Evolutionary conservation across 1,140 invertebrate species (phyloP), one percentile per base, ranked within the genome.

Genomic region (Neodiprion fabricii): DNA sequence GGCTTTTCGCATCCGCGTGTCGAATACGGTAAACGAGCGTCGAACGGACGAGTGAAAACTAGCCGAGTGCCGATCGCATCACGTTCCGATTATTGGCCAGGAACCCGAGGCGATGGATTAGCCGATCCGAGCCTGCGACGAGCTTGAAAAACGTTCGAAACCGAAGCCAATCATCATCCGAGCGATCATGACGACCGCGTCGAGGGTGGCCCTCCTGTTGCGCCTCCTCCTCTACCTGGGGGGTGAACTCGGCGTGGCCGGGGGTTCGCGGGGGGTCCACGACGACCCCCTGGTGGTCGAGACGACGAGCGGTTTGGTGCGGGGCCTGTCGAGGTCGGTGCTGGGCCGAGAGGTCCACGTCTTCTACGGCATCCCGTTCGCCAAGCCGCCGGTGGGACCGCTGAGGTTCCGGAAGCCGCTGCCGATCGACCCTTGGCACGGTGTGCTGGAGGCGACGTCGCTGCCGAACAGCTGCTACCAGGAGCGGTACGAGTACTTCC

Each of bases 301-400:
- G 83, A 97, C 95, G 0, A 93, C 91, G 48, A 95, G 90, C 73
- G 96, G 96, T 0, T 89, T 93, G 23, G 92, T 97, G 49, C 92
- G 94, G 50, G 96, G 96, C 7, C 91, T 92, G 74, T 91, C 92
- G 9, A 93, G 94, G 76, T 93, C 90, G 47, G 94, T 95, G 50
- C 88, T 95, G 75, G 94, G 94, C 9, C 92, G 94, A 68, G 93
- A 96, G 81, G 94, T 98, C 0, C 95, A 97, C 83, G 94, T 95
- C 10, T 99, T 96, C 84, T 94, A 93, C n/a, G 96, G 97, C 4
- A 97, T 99, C 76, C 98, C 98, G 0, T 99, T 96, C 85, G 97
- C 97, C 0, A 96, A 98, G 85, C 96, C 97, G 0, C 98, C 97
- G 0, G 83, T 95, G 17, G 96, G 95, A 1, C 92, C 95, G 47